Evolutionary conservation across 1,140 invertebrate genomes (phyloP).

Genomic region (Lepidurus packardi): DNA sequence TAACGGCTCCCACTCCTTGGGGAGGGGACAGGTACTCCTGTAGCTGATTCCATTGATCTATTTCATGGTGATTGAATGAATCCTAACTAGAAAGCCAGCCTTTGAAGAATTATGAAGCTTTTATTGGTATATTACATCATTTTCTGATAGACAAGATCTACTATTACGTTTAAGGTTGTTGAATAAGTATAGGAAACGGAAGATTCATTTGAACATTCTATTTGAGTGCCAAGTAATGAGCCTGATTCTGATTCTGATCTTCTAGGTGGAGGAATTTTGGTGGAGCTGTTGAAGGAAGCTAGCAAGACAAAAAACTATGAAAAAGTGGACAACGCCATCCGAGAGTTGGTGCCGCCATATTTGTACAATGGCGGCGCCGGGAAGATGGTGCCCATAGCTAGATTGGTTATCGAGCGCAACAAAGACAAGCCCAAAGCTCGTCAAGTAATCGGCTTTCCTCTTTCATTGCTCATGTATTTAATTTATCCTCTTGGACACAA

Average conservation of each 20-base stretch:
- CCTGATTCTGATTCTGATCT: too few species aligned
- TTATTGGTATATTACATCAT: too few species aligned
- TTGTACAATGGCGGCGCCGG: constrained; percentile 89
- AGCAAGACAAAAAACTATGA: constrained; percentile 79
- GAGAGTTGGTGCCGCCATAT: constrained; percentile 84
- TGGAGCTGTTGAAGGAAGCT: constrained; percentile 89
- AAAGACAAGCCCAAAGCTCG: constrained; percentile 74
- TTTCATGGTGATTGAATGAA: too few species aligned
- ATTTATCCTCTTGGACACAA: not conserved
- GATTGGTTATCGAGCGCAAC: constrained; percentile 79
- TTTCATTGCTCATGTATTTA: not conserved
- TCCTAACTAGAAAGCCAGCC: too few species aligned
- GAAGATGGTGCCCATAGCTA: constrained; percentile 76
- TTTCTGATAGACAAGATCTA: too few species aligned
- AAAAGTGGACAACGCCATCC: constrained; percentile 80
- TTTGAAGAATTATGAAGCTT: too few species aligned
- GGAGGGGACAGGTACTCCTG: too few species aligned
- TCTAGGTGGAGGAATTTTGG: constrained; percentile 77
- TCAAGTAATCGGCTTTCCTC: constrained; percentile 51
- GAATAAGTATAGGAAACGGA: not conserved
- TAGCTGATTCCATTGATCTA: too few species aligned
- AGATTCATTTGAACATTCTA: not conserved
- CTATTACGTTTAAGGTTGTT: constrained; percentile 7
- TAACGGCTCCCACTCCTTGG: too few species aligned
- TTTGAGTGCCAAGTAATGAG: too few species aligned